phyloP scores from a whole-genome alignment of 2,888 invertebrate species.

The Rhodophaea formosa region DNA sequence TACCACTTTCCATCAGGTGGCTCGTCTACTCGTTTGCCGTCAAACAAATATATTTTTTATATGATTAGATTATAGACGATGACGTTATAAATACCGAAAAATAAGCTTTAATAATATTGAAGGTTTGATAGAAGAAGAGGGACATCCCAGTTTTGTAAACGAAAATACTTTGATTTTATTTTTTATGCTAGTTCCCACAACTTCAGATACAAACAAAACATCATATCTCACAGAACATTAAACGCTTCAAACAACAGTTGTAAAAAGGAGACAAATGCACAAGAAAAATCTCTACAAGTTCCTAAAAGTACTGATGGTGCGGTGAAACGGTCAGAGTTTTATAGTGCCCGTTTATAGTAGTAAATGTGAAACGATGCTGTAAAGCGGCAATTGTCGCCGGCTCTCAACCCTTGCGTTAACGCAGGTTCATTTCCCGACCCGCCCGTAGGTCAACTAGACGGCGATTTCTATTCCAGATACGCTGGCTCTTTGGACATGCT shows the following conservation, averaged over 20 bases:
- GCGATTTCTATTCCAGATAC: neutral
- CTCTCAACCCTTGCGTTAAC: slow-evolving; percentile 42
- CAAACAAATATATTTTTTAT: too few species aligned
- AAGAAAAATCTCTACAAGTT: slow-evolving; percentile 24
- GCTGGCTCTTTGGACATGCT: neutral
- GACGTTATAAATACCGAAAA: too few species aligned
- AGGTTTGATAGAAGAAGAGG: too few species aligned
- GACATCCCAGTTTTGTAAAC: too few species aligned
- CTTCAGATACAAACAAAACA: neutral
- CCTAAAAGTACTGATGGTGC: slow-evolving; percentile 48
- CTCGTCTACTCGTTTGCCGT: too few species aligned
- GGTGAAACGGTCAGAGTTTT: slow-evolving; percentile 49
- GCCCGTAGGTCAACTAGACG: slow-evolving; percentile 5
- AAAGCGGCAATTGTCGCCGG: slow-evolving; percentile 56
- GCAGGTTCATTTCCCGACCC: slow-evolving; percentile 38
- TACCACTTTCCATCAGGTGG: too few species aligned
- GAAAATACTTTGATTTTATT: neutral
- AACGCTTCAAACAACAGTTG: slow-evolving; percentile 7
- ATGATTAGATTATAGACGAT: too few species aligned
- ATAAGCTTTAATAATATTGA: too few species aligned
- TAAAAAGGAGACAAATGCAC: slow-evolving; percentile 13
- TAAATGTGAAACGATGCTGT: slow-evolving; percentile 65
- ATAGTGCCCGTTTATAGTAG: slow-evolving; percentile 61
- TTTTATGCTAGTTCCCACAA: neutral
- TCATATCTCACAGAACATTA: slow-evolving; percentile 9